These are phyloP conservation scores for Plutella xylostella DNA, from an alignment of 2,888 invertebrate genomes.

Conservation along the genomic window DNA sequence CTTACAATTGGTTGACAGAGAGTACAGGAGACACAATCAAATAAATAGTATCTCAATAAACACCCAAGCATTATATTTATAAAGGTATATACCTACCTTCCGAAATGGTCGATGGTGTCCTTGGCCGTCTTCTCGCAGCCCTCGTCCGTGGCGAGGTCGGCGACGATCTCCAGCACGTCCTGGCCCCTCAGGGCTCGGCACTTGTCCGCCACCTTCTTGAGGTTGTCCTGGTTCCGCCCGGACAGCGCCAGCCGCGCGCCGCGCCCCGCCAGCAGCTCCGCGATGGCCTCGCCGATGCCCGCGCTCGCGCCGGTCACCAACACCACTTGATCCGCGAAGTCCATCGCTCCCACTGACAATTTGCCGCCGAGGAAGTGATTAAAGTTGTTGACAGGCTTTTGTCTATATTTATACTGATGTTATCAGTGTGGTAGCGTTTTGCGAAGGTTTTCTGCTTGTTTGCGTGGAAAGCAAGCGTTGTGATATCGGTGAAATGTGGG, in stretches of 20 bases:
- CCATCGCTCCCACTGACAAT: no score
- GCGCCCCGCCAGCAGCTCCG: conserved; percentile 26
- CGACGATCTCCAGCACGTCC: conserved; percentile 25
- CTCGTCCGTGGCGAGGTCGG: conserved; percentile 32
- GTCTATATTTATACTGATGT: no score
- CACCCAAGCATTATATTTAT: no score
- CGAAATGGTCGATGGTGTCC: conserved; percentile 27
- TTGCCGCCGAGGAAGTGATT: no score
- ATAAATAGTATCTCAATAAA: no score
- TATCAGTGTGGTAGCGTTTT: no score
- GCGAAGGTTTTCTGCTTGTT: no score
- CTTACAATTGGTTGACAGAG: no score
- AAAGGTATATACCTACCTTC: conserved; percentile 20
- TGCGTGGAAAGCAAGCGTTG: no score
- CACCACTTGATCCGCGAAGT: conserved; percentile 30
- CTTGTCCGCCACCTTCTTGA: conserved; percentile 13
- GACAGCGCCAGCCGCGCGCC: conserved; percentile 29
- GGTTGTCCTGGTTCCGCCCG: conserved; percentile 25
- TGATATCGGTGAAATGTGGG: no score
- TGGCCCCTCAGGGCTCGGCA: conserved; percentile 17
- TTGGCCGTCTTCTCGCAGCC: conserved; percentile 28
- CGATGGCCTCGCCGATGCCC: conserved; percentile 31
- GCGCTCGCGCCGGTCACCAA: conserved; percentile 35
- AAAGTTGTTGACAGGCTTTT: no score
- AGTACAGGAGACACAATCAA: no score